Base-by-base conservation (phyloP, 1,140 invertebrate genomes). In the Plutomurus gul region DNA sequence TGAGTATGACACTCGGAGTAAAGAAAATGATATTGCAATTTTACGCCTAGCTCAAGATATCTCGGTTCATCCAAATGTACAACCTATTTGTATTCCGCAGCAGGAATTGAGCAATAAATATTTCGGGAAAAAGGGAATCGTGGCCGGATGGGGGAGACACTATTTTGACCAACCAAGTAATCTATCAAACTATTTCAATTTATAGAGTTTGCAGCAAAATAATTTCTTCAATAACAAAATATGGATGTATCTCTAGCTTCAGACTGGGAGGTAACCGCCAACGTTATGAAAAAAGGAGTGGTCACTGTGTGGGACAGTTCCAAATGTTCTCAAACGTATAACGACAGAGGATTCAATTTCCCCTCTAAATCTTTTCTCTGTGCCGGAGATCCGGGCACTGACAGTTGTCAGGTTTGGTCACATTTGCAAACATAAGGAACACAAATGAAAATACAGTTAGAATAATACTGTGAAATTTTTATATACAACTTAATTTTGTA, bases 21-120 rank as follows among this genome's bases (percentile, higher is more conserved):
- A 75, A 37, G 43, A 79, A 25, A 74, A 74, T 20, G 77, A 79
- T 43, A 75, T 79, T 22, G 77, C 77, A n/a, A 22, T 79, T 27
- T 18, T 79, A n/a, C 33, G 37, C 1, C 27, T 79, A 20, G 36
- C 47, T 18, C 36, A 56, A 27, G 47, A 51, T 40, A 25, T 79
- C 1, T 25, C 18, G n/a, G 22, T 40, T 6, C 70, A 46, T 39
- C 72, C 72, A 18, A 33, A 65, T 18, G 72, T 75, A 0, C 8
- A 16, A 5, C 77, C 77, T 8, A 49, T 79, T 20, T 79, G 77
- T 20, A 71, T 79, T 16, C 77, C 77, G 2, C 22, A 47, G 10
- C 39, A 30, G 25, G 71, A 20, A 13, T 16, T 8, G 11, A 18
- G 8, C 25, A 22, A 3, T 11, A 0, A 25, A 25, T 43, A 5